phyloP scores from a whole-genome alignment of 2,888 invertebrate genomes.

The Pachliopta kotzebuea region DNA sequence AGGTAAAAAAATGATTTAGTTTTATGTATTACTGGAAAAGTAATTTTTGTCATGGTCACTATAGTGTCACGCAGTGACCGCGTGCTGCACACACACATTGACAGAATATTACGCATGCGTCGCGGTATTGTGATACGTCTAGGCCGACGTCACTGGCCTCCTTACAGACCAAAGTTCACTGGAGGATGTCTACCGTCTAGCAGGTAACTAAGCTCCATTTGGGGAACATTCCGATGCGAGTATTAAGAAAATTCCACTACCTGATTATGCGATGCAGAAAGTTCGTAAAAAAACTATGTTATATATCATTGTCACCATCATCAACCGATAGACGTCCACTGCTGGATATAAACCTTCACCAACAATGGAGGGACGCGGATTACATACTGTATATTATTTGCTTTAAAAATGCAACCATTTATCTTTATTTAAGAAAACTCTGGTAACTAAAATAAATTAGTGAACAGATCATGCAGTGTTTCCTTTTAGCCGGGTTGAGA shows the following conservation, averaged over 20 bases:
- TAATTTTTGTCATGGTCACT: slow-evolving; percentile 4
- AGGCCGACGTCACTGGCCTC: slow-evolving; percentile 66
- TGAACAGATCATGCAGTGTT: slow-evolving; percentile 13
- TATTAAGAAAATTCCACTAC: slow-evolving; percentile 17
- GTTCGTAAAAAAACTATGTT: too few relatives aligned
- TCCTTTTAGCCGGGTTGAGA: slow-evolving; percentile 10
- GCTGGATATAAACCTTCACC: too few relatives aligned
- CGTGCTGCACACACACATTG: slow-evolving; percentile 66
- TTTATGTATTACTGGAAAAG: background rate
- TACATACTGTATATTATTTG: background rate
- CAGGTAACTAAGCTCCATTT: slow-evolving; percentile 22
- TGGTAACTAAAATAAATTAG: slow-evolving; percentile 13
- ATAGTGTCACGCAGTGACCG: slow-evolving; percentile 58
- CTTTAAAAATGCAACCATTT: background rate
- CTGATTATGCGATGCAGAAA: too few relatives aligned
- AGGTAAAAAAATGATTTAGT: too few relatives aligned
- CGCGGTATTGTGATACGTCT: slow-evolving; percentile 47
- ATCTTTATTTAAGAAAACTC: slow-evolving; percentile 4
- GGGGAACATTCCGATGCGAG: slow-evolving; percentile 25
- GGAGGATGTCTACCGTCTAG: slow-evolving; percentile 36
- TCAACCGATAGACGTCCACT: too few relatives aligned
- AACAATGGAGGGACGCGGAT: too few relatives aligned
- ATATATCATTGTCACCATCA: too few relatives aligned
- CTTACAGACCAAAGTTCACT: slow-evolving; percentile 57
- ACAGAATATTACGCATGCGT: slow-evolving; percentile 66